Evolutionary conservation across 2,888 invertebrate genomes (phyloP).

Genomic region (Gymnosoma rotundatum): DNA sequence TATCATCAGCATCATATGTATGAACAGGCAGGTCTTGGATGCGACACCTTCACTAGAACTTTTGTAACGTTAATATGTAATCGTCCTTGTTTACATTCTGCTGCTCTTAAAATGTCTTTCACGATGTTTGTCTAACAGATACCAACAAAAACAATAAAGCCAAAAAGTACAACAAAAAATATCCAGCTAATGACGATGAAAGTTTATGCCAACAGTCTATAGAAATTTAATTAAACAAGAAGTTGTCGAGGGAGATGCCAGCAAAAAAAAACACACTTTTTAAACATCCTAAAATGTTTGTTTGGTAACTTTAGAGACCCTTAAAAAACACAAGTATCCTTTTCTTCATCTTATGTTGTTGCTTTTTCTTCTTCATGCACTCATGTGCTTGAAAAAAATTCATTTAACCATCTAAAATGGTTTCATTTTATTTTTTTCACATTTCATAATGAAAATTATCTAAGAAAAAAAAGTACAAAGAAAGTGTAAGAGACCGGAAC

Average conservation of each 20-base stretch:
- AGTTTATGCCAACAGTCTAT: constrained; percentile 63
- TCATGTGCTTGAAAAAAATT: constrained; percentile 31
- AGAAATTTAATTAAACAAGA: constrained; percentile 68
- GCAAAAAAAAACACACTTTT: neutral
- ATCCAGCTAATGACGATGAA: constrained; percentile 58
- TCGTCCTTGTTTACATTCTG: constrained; percentile 35
- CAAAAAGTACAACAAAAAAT: neutral
- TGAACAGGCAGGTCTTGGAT: constrained; percentile 4
- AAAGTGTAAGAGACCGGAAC: constrained; percentile 37
- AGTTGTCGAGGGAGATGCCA: constrained; percentile 40
- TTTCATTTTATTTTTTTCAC: constrained; percentile 6
- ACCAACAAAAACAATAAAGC: neutral
- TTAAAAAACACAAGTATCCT: constrained; percentile 58
- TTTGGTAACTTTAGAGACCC: constrained; percentile 64
- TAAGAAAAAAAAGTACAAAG: constrained; percentile 6
- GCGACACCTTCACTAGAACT: neutral
- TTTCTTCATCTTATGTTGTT: constrained; percentile 1
- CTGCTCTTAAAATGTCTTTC: neutral
- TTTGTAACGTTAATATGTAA: neutral
- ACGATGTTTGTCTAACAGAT: constrained; percentile 7
- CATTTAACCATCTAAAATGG: constrained; percentile 45
- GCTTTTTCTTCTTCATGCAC: neutral
- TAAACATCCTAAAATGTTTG: constrained; percentile 61
- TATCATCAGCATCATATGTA: neutral
- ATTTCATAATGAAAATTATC: neutral